Percentiles rank a stretch among this genome's conserved stretches.
Conservation (phyloP, 2,888 invertebrate genomes). For the Rhamnusium bicolor region DNA sequence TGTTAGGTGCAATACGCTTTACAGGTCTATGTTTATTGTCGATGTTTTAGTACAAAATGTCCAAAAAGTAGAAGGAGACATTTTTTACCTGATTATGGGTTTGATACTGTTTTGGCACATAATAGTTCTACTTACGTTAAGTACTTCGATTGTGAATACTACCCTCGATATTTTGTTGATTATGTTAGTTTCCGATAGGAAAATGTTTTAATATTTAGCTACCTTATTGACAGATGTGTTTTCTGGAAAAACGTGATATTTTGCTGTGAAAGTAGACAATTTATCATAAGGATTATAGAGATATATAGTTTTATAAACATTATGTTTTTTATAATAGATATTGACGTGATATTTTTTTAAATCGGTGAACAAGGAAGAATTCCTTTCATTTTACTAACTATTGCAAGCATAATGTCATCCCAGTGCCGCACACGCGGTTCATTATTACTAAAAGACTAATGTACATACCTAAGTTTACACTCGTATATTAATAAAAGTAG, state of each 20-base stretch:
- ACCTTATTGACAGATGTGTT: background rate
- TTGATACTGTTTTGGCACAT: conserved; percentile 63
- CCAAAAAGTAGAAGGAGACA: conserved; percentile 38
- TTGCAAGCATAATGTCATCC: no score
- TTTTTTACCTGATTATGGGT: conserved; percentile 56
- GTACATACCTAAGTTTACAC: no score
- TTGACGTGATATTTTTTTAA: no score
- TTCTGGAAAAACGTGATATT: background rate
- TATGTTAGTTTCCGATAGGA: conserved; percentile 49
- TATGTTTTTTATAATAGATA: no score
- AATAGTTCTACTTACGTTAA: conserved; percentile 62
- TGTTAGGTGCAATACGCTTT: conserved; percentile 48
- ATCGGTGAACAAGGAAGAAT: no score
- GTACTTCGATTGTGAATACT: conserved; percentile 66
- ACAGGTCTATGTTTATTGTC: conserved; percentile 62
- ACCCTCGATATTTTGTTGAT: conserved; percentile 63
- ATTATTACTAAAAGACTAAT: no score
- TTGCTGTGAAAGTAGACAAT: conserved; percentile 4
- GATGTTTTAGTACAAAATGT: conserved; percentile 60
- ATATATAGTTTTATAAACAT: no score
- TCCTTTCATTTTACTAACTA: no score
- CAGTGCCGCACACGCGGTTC: no score
- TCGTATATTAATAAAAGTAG: no score
- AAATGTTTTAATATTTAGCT: background rate
- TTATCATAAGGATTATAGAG: no score